phyloP scores from a whole-genome alignment of 2,888 invertebrate genomes.

The Alentia gelatinosa region DNA sequence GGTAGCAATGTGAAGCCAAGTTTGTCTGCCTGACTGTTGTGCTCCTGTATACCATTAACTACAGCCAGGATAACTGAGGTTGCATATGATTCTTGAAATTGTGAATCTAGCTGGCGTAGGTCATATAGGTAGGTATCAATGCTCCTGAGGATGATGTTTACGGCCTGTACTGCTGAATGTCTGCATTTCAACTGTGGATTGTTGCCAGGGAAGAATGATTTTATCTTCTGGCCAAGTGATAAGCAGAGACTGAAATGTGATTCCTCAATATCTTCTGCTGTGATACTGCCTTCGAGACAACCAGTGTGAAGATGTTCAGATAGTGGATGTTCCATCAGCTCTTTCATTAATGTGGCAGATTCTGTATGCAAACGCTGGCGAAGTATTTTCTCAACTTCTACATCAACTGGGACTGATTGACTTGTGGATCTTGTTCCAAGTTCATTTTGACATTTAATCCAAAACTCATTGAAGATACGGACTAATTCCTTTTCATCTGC shows the following conservation, averaged over 20 bases:
- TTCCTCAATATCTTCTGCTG: not conserved
- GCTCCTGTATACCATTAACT: not conserved
- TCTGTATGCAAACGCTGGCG: not conserved
- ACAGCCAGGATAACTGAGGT: not conserved
- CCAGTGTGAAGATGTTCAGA: not conserved
- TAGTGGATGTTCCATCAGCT: not conserved
- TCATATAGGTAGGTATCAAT: not conserved
- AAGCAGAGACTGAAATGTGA: not conserved
- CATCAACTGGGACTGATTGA: not conserved
- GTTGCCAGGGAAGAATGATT: not conserved
- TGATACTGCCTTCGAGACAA: not conserved
- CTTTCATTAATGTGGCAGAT: not conserved
- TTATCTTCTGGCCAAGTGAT: not conserved
- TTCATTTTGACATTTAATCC: not conserved
- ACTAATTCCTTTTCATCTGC: not conserved
- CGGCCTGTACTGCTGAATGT: not conserved
- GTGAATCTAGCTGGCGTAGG: not conserved
- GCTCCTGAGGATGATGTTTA: not conserved
- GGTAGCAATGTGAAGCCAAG: not conserved
- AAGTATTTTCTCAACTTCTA: not conserved
- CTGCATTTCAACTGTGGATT: not conserved
- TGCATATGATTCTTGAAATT: not conserved
- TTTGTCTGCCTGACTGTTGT: not conserved
- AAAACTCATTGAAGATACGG: not conserved
- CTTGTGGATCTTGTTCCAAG: not conserved